Conservation (phyloP, 1,140 invertebrate genomes). For the Tetramorium simillimum region DNA sequence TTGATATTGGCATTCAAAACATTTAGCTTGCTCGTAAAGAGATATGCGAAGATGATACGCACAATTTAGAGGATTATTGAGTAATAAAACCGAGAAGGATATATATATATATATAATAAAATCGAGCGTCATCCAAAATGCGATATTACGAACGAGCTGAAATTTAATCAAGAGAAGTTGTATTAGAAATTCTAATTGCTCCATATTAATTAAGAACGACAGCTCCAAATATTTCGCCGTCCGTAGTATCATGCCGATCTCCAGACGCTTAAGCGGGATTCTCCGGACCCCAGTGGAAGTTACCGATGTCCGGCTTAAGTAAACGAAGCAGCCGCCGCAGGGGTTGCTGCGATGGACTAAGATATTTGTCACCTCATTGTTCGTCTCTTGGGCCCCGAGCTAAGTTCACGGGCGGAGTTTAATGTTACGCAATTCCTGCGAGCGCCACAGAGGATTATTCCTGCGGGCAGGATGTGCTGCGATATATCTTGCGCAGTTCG, state of each 20-base stretch:
- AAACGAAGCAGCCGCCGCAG: slow-evolving; percentile 65
- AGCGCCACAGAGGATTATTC: slow-evolving; percentile 77
- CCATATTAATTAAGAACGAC: slow-evolving; percentile 26
- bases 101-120: neutral
- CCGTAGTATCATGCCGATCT: slow-evolving; percentile 18
- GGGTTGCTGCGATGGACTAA: slow-evolving; percentile 65
- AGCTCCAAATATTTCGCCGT: slow-evolving; percentile 17
- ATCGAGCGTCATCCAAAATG: neutral
- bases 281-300: slow-evolving; percentile 25
- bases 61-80: neutral
- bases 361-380: slow-evolving; percentile 85
- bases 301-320: slow-evolving; percentile 77
- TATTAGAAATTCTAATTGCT: neutral
- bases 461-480: slow-evolving; percentile 70
- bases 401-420: slow-evolving; percentile 81
- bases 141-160: neutral
- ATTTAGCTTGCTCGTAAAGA: neutral
- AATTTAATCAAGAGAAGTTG: neutral
- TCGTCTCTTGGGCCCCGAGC: slow-evolving; percentile 75
- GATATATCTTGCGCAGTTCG: slow-evolving; percentile 75
- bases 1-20: neutral
- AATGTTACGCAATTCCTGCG: slow-evolving; percentile 84
- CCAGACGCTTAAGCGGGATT: slow-evolving; percentile 5
- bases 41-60: neutral
- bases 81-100: neutral